Base-by-base conservation (phyloP, 2,888 invertebrate genomes). In the Zootermopsis nevadensis region DNA sequence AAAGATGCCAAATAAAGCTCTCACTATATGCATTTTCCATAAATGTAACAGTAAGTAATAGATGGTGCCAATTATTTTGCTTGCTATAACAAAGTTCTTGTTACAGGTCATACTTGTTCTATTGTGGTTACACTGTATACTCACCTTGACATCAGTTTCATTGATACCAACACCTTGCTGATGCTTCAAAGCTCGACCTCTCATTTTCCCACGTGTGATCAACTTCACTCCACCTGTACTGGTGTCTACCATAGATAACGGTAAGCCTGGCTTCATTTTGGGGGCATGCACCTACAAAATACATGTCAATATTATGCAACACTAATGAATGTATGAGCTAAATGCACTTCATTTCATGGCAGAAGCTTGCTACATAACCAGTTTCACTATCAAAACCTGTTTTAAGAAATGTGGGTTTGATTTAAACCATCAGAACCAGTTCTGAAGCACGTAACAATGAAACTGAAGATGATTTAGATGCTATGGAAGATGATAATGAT, bases 121-220 rank as follows among this genome's bases (percentile, higher is more conserved):
- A 27, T 12, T 48, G 48, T 48, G 48, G 10, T 12, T 12, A 15
- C 48, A 48, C 48, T 48, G 8, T 60, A 60, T 27, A 7, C 27
- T 82, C 89, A 93, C 93, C 91, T 92, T 91, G 74, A 92, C 92
- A 88, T 93, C 93, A 27, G 92, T 92, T 86, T 93, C 92, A 84
- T 92, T 89, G 60, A 92, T 92, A 77, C 92, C 92, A 83, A 92
- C 91, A 31, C 91, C 90, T 88, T 92, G 92, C 77, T 90, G 89
- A 85, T 90, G 90, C 84, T 88, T 88, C 87, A 31, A 30, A 30
- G 69, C 15, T 22, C 83, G 79, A 55, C 80, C 80, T 72, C 91
- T 92, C 80, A 88, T 88, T 87, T 91, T 92, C 27, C 89, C 87
- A n/a, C 79, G 60, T n/a, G 60, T 35, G n/a, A 31, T 4, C 38